A percentile compares a stretch with the other conserved stretches of the same genome.
Evolutionary conservation across 2,113 vertebrate genomes (phyloP).

Genomic region (Hassar affinis): DNA sequence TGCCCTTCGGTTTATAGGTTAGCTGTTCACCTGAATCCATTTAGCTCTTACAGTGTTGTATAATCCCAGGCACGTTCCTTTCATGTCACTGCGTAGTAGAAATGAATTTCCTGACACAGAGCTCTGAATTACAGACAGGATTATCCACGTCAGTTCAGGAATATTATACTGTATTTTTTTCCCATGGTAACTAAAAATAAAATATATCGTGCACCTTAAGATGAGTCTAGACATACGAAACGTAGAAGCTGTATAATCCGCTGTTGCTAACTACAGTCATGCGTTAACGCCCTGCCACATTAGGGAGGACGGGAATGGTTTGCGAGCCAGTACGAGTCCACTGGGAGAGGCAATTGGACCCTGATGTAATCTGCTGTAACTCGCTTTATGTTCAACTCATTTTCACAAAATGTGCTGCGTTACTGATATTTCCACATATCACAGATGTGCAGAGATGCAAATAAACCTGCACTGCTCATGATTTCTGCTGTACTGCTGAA

Average conservation of each 20-base stretch:
- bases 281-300: background rate
- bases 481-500: background rate
- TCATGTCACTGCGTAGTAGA: background rate
- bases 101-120: background rate
- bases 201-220: too few relatives aligned
- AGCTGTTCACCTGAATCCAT: background rate
- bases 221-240: background rate
- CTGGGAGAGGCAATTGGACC: background rate
- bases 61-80: too few relatives aligned
- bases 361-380: constrained; percentile 16
- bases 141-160: background rate
- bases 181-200: too few relatives aligned
- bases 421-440: background rate
- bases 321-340: background rate
- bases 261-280: background rate
- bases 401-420: constrained; percentile 12
- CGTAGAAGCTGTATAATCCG: background rate
- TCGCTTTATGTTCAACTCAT: background rate
- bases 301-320: background rate
- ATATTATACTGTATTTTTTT: background rate
- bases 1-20: background rate
- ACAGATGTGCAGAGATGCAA: background rate
- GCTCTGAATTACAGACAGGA: background rate
- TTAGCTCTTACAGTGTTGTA: background rate
- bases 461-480: background rate